Evolutionary conservation across 92 coral and sea anemone genomes (phyloP).

Genomic region (Ricordea florida): DNA sequence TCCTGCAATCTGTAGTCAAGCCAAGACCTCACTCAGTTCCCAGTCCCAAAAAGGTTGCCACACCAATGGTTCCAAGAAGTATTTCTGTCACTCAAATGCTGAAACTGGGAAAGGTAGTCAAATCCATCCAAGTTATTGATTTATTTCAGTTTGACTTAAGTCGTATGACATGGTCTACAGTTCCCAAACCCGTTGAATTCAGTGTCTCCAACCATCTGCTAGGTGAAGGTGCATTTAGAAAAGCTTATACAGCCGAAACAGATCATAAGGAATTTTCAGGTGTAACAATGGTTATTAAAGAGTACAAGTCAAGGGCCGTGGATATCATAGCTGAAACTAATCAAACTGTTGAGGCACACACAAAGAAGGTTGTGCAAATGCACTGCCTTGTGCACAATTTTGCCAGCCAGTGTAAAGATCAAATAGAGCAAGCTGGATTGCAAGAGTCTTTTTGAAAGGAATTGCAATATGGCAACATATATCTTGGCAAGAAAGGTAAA

Average conservation of each 20-base stretch:
- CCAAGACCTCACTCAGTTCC: neutral
- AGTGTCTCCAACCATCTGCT: conserved; percentile 50
- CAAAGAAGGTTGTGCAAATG: conserved; percentile 75
- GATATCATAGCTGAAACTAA: too few relatives aligned
- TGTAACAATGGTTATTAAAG: conserved; percentile 56
- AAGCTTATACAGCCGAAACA: conserved; percentile 50
- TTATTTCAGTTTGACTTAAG: conserved; percentile 53
- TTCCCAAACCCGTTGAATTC: conserved; percentile 65
- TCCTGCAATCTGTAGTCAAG: neutral
- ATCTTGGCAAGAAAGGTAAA: conserved; percentile 30
- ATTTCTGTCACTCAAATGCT: conserved; percentile 48
- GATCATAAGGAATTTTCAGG: conserved; percentile 20
- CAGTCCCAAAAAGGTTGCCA: neutral
- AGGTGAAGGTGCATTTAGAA: conserved; percentile 63
- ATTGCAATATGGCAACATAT: conserved; percentile 32
- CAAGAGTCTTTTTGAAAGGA: conserved; percentile 33
- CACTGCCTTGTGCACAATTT: conserved; percentile 58
- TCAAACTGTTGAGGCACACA: conserved; percentile 56
- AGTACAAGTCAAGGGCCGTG: conserved; percentile 44
- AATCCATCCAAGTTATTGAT: conserved; percentile 43
- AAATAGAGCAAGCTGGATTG: conserved; percentile 21
- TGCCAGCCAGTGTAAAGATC: conserved; percentile 18
- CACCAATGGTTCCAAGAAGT: conserved; percentile 41
- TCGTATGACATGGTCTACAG: conserved; percentile 58
- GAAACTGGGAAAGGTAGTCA: conserved; percentile 63